phyloP scores from a whole-genome alignment of 2,888 invertebrate species.

The Synanthedon tipuliformis region DNA sequence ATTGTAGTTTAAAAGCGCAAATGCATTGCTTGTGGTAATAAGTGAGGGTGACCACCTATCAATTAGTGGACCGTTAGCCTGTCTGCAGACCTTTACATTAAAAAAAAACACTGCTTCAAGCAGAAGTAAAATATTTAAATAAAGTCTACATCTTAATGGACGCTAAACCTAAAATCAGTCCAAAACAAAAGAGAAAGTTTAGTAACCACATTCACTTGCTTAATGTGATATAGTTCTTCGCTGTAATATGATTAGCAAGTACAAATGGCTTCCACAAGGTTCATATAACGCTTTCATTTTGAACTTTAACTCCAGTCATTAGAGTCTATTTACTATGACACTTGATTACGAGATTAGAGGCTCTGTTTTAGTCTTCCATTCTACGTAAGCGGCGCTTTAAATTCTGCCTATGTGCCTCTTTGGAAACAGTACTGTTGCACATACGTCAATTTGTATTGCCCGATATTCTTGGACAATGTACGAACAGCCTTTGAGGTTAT shows the following conservation, averaged over 20 bases:
- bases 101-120: too few relatives aligned
- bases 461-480: conserved; percentile 46
- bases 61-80: too few relatives aligned
- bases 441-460: conserved; percentile 35
- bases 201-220: neutral
- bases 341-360: conserved; percentile 11
- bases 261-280: conserved; percentile 26
- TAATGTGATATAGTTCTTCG: conserved; percentile 3
- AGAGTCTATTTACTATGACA: conserved; percentile 18
- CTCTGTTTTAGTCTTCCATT: conserved; percentile 17
- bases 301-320: conserved; percentile 8
- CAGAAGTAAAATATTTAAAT: too few relatives aligned
- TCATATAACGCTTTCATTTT: conserved; percentile 7
- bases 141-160: too few relatives aligned
- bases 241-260: conserved; percentile 35
- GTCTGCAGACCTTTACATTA: too few relatives aligned
- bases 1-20: too few relatives aligned
- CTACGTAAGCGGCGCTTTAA: conserved; percentile 18
- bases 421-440: conserved; percentile 26
- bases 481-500: conserved; percentile 57
- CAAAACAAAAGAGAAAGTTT: neutral
- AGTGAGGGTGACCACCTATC: too few relatives aligned
- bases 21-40: too few relatives aligned
- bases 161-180: neutral
- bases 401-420: conserved; percentile 25